These are phyloP conservation scores for Aplochiton taeniatus DNA, from an alignment of 2,797 vertebrate genomes.

Conservation along the genomic window DNA sequence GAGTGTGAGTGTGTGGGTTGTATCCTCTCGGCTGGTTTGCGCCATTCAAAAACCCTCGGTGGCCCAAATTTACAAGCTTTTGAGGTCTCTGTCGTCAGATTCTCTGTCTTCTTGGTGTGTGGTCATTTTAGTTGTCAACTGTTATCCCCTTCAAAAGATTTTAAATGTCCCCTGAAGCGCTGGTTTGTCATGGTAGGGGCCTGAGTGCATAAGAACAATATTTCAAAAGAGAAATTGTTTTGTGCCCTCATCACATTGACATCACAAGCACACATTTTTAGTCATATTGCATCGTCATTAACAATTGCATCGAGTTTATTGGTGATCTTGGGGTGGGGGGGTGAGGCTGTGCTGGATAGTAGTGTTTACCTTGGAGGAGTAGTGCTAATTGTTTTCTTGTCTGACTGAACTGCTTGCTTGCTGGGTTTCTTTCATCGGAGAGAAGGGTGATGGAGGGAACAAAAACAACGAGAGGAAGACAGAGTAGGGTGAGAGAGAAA, in stretches of 20 bases:
- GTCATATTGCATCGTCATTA: no score
- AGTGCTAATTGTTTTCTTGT: background rate
- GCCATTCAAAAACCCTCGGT: background rate
- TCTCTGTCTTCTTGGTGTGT: background rate
- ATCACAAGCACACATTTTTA: no score
- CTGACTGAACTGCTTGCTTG: background rate
- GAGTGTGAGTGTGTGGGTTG: conserved; percentile 13
- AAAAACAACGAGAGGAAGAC: background rate
- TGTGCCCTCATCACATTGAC: no score
- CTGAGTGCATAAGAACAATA: no score
- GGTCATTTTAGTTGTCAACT: background rate
- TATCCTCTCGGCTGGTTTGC: background rate
- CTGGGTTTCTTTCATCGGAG: background rate
- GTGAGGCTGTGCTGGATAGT: no score
- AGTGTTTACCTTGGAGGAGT: no score
- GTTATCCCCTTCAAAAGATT: background rate
- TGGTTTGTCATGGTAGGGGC: no score
- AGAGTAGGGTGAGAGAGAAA: conserved; percentile 10
- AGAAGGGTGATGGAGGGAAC: background rate
- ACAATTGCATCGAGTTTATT: no score
- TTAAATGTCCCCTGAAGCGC: no score
- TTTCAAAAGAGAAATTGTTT: no score
- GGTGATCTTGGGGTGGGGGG: no score
- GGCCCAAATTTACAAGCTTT: background rate
- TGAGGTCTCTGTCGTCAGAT: background rate